A percentile compares a stretch with the other conserved stretches of the same genome.
These are phyloP conservation scores for Bradypodion ventrale DNA, from an alignment of 2,797 vertebrate genomes.

Conservation along the genomic window DNA sequence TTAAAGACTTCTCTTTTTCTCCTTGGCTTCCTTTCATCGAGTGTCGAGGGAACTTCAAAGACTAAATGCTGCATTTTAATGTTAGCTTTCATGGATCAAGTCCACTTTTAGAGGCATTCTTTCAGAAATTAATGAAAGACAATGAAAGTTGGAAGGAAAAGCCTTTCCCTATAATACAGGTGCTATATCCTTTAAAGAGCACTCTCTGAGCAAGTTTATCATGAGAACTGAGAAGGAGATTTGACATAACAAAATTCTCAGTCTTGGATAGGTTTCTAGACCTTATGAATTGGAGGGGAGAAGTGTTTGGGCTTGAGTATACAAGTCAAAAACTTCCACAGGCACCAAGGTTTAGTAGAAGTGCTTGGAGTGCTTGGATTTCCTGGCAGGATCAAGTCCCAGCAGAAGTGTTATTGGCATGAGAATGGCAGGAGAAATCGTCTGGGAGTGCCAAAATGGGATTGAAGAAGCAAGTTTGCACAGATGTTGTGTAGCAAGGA, in stretches of 20 bases:
- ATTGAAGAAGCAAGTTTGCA: neutral
- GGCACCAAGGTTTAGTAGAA: neutral
- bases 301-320: neutral
- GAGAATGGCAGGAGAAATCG: neutral
- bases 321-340: neutral
- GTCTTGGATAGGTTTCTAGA: constrained; percentile 12
- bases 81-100: no score
- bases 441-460: neutral
- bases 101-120: no score
- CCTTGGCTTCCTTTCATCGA: no score
- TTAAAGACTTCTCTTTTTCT: no score
- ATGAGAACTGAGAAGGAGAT: neutral
- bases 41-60: no score
- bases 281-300: neutral
- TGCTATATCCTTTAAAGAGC: neutral
- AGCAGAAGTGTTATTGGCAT: constrained; percentile 11
- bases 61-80: no score
- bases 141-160: neutral
- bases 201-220: neutral
- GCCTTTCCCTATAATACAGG: neutral
- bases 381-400: neutral
- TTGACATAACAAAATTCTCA: neutral
- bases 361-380: neutral
- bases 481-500: neutral
- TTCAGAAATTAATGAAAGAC: no score